A percentile compares a stretch with the other conserved stretches of the same genome.
Conservation (phyloP, 1,140 invertebrate species). For the fruit fly (Drosophila melanogaster) region Release_6_plus_ISO1_MT NC_004354.4:20717501-20718000, state of each 20-base stretch:
- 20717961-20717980: conserved; percentile 41
- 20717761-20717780: conserved; percentile 5
- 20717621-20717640: conserved; percentile 14
- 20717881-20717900: conserved; percentile 23
- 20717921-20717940: conserved; percentile 36
- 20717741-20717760: conserved; percentile 11
- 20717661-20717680: conserved; percentile 22
- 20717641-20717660: conserved; percentile 72
- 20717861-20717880: conserved; percentile 38
- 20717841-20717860: conserved; percentile 68
- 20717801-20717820: conserved; percentile 72
- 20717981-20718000: conserved; percentile 38
- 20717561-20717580: conserved; percentile 46
- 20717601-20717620: background rate
- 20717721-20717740: conserved; percentile 3
- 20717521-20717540: conserved; percentile 67
- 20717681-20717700: conserved; percentile 47
- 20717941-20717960: conserved; percentile 39
- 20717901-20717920: conserved; percentile 6
- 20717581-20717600: background rate
- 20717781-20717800: background rate
- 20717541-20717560: conserved; percentile 58
- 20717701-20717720: conserved; percentile 47
- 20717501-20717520: conserved; percentile 47
- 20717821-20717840: conserved; percentile 57